phyloP scores from a whole-genome alignment of 2,888 invertebrate genomes.

The Rhaphigaster nebulosa region DNA sequence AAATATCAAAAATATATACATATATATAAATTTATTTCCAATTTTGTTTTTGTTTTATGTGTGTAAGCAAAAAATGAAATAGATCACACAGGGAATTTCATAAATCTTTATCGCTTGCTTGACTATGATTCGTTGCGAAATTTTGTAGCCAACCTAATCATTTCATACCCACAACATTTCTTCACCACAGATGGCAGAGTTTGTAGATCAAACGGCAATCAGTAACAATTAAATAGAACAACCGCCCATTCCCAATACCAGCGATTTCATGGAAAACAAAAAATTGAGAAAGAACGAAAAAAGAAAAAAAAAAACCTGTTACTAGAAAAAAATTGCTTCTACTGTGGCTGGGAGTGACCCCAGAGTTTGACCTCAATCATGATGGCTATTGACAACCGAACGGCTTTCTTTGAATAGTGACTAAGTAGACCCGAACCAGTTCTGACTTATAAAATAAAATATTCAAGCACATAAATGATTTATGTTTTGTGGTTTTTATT shows the following conservation, averaged over 20 bases:
- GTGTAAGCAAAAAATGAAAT: neutral
- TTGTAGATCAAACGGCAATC: constrained; percentile 1
- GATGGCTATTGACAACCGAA: neutral
- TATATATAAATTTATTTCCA: too few species aligned
- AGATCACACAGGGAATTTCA: neutral
- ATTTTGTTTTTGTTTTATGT: neutral
- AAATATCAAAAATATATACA: too few species aligned
- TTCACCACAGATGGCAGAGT: neutral
- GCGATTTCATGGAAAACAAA: neutral
- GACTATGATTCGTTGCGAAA: neutral
- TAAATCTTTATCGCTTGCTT: neutral
- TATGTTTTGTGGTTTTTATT: neutral
- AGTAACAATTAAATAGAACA: constrained; percentile 11
- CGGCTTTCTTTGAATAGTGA: neutral
- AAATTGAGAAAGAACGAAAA: neutral
- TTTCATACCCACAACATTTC: neutral
- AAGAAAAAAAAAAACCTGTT: neutral
- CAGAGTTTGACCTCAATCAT: neutral
- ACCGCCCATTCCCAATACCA: neutral
- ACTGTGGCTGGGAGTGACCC: neutral
- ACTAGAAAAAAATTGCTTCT: neutral
- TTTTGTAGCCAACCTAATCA: neutral
- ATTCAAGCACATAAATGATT: neutral
- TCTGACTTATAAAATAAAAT: neutral
- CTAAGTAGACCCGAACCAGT: neutral